Base-by-base conservation (phyloP, 2,888 invertebrate species). In the Mechanitis messenoides region DNA sequence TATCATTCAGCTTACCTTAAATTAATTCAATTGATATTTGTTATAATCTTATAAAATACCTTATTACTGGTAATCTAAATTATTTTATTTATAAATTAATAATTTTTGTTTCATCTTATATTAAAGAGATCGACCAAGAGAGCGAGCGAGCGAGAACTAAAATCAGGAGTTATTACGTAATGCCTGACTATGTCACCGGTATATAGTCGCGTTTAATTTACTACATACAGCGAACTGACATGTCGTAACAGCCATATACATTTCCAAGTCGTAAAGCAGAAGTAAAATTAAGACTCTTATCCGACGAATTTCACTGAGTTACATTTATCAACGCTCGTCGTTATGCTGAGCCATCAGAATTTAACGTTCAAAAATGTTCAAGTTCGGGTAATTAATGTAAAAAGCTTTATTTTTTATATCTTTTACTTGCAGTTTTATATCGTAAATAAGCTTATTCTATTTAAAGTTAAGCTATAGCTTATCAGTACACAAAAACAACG, bases 401-500 rank as follows among this genome's bases (percentile, higher is more conserved):
- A 9, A 50, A 11, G 4, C 9, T 50, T 31, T 11, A 28, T 31
- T 11, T 50, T 50, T 3, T 50, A 31, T 50, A 31, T 50, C 31
- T 50, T 9, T 6, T 4, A 9, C 3, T 50, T 50, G 50, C 28
- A 28, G 7, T 50, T 7, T 11, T 31, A 31, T 31, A 31, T 50
- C 2, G 31, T 42, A 42, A 42, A 9, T 42, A 42, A 42, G 42
- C 9, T 2, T 11, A 42, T 7, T 42, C 9, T 20, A 20, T 20
- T 42, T 42, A 3, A 42, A 42, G 9, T 1, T 9, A 42, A 42
- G 42, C 3, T 42, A 5, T 62, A 55, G 63, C 38, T 45, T 66
- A 59, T 59, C 67, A 69, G 77, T 71, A 78, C 77, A 81, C 81
- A 76, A 78, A 42, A 42, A 7, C 3, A 42, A 42, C 9, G 3